Percentiles rank a stretch among this genome's conserved stretches.
These are phyloP conservation scores for Bubo blakistoni DNA, from an alignment of 2,113 vertebrate genomes.

Conservation along the genomic window DNA sequence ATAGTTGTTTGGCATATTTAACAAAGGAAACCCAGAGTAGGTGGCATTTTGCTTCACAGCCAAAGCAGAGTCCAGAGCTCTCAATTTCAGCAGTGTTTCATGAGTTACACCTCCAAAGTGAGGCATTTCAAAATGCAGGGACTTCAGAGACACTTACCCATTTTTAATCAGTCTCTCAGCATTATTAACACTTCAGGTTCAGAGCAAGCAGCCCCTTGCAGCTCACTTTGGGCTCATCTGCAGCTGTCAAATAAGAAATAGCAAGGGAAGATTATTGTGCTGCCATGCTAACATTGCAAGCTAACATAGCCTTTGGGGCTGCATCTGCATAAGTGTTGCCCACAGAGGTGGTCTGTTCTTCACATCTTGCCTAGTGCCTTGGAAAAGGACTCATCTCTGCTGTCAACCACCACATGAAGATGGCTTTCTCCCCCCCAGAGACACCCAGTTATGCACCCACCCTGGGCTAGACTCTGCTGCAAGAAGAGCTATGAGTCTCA, in stretches of 20 bases:
- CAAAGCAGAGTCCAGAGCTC: not conserved
- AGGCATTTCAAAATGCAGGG: not conserved
- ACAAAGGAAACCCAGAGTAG: not conserved
- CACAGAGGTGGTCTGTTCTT: not conserved
- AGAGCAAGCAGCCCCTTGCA: not conserved
- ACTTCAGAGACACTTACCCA: not conserved
- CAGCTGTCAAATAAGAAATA: not conserved
- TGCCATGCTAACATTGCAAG: not conserved
- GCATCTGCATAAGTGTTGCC: fast-evolving
- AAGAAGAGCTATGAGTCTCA: not conserved
- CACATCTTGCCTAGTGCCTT: not conserved
- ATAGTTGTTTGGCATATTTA: not conserved
- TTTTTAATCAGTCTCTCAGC: not conserved
- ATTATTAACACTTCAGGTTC: not conserved
- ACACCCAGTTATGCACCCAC: not conserved
- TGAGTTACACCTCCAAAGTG: not conserved
- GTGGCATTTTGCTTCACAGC: not conserved
- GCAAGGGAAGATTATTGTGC: not conserved
- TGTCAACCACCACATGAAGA: not conserved
- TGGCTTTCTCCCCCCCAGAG: not conserved
- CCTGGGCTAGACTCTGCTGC: not conserved
- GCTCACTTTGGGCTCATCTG: not conserved
- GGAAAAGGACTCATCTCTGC: not conserved
- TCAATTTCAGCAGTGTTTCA: not conserved
- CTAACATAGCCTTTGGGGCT: not conserved